phyloP scores from a whole-genome alignment of 2,888 invertebrate species.

The Macrostomum cliftonense region DNA sequence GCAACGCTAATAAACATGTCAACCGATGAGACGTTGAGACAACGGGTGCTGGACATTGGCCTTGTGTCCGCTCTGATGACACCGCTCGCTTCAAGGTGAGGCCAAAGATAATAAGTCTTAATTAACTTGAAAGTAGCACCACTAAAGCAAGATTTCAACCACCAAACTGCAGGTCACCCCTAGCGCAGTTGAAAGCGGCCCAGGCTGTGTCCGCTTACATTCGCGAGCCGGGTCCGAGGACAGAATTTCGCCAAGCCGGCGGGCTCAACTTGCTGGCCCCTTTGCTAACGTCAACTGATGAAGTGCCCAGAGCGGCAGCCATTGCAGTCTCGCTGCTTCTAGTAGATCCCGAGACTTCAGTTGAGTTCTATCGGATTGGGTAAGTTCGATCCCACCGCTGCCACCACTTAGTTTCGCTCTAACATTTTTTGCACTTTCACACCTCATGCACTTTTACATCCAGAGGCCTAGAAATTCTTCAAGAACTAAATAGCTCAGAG shows the following conservation, averaged over 20 bases:
- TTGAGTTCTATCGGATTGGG: conserved; percentile 32
- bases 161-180: conserved; percentile 21
- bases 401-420: too few species aligned
- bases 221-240: conserved; percentile 25
- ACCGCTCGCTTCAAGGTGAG: conserved; percentile 27
- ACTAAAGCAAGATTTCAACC: too few species aligned
- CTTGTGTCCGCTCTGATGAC: conserved; percentile 27
- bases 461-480: conserved; percentile 32
- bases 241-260: conserved; percentile 24
- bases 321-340: conserved; percentile 34
- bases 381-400: conserved; percentile 17
- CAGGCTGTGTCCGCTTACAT: conserved; percentile 31
- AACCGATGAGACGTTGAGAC: conserved; percentile 26
- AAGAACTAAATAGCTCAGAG: conserved; percentile 29
- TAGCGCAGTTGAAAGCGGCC: conserved; percentile 28
- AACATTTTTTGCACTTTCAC: too few species aligned
- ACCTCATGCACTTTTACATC: neutral
- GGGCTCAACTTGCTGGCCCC: conserved; percentile 27
- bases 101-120: too few species aligned
- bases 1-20: conserved; percentile 33
- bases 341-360: conserved; percentile 32
- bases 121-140: too few species aligned
- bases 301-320: conserved; percentile 32
- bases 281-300: conserved; percentile 31
- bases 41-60: conserved; percentile 22